A percentile compares a stretch with the other conserved stretches of the same genome.
phyloP scores from a whole-genome alignment of 2,113 vertebrate species.

The Echinops telfairi region DNA sequence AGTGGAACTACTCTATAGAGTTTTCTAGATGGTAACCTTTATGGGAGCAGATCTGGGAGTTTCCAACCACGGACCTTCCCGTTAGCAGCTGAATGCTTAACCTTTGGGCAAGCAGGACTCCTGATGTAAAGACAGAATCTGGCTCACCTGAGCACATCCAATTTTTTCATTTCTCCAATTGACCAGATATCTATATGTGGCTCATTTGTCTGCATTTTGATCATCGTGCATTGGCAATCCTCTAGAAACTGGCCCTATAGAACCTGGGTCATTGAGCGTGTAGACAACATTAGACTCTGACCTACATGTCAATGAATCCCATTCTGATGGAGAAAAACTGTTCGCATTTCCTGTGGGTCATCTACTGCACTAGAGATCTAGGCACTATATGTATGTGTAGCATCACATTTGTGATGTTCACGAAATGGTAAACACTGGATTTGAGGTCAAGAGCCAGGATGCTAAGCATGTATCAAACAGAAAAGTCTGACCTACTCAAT shows the following conservation, averaged over 20 bases:
- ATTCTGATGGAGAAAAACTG: background rate
- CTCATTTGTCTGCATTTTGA: background rate
- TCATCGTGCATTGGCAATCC: background rate
- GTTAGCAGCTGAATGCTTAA: background rate
- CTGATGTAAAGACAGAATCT: background rate
- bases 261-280: background rate
- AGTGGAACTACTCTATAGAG: background rate
- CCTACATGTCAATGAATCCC: background rate
- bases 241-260: background rate
- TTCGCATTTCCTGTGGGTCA: background rate
- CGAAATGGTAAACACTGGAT: background rate
- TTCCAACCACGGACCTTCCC: background rate
- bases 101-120: background rate
- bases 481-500: background rate
- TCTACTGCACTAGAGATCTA: background rate
- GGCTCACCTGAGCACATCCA: background rate
- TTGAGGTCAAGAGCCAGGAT: background rate
- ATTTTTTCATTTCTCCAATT: background rate
- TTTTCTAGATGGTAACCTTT: background rate
- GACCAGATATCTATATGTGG: background rate
- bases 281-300: slow-evolving; percentile 37
- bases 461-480: background rate
- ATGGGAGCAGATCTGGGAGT: background rate
- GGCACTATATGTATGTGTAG: background rate
- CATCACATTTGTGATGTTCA: background rate